Evolutionary conservation across 2,888 invertebrate species (phyloP), one percentile per base, ranked within the genome.

Genomic region (Meteorus cinctellus): DNA sequence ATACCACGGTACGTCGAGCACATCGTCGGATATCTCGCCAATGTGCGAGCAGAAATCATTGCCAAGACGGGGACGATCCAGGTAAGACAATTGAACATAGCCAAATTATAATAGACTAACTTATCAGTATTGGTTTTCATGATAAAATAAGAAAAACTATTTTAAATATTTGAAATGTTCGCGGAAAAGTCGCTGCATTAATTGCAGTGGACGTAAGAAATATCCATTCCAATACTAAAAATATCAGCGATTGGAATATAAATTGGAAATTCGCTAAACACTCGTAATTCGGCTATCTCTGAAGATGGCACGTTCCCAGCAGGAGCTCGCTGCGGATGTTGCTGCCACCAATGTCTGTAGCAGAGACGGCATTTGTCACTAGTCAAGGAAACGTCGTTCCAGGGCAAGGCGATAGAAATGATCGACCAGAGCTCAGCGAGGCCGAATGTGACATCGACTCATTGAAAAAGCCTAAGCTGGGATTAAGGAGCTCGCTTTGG

Each of bases 41-140:
- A 94, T 94, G 94, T 94, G 94, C 86, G 94, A 94, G 89, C 94
- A 94, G 90, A 94, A 94, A 90, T 94, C 94, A 83, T 91, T 94
- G 86, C 94, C 94, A 83, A 92, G 94, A 87, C 92, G 94, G 89
- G 93, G 92, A 90, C 92, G 93, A 89, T 93, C 93, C 90, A 93
- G 93, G 93, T 94, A 92, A 90, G 77, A 45, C 67, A 16, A 24
- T 27, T n/a, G 1, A n/a, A 67, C 16, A 62, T 34, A 6, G 10
- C 10, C 5, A 29, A 29, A 48, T 48, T 16, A n/a, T 48, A 5
- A 16, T n/a, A n/a, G 14, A n/a, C 4, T 6, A 48, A 5, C 48
- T 48, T n/a, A 48, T 48, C n/a, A 48, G 16, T 16, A n/a, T n/a
- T n/a, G 16, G 16, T 48, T 48, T 48, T 48, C 1, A 41, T 12